Base-by-base conservation (phyloP, 2,113 vertebrate species). In the Hipposideros armiger region DNA sequence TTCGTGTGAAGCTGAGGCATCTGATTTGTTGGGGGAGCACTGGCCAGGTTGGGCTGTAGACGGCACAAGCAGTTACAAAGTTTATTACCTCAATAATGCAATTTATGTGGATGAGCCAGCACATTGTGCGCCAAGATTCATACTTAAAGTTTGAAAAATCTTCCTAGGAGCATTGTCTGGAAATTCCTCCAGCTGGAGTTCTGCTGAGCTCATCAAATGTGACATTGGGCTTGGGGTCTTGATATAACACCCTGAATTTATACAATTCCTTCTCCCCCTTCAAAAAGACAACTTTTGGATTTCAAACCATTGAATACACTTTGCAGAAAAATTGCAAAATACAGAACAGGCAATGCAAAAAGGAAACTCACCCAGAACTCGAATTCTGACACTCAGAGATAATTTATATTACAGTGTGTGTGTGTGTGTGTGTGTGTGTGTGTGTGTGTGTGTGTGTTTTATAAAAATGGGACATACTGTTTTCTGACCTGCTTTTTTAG, bases 301-400 rank as follows among this genome's bases (percentile, higher is more conserved):
- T 77, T 70, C 42, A 32, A 56, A 62, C 45, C 2, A 20, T 40
- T 47, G 50, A 40, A 60, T 85, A 22, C 20, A 64, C n/a, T 84
- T 88, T 26, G n/a, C 50, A 97, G 50, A 74, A 73, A 84, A 67
- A 54, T 73, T 36, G 74, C 64, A 67, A 85, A 88, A 73, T 58
- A 69, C 42, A 28, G 78, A 45, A 69, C 17, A 73, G 77, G 77
- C 88, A 36, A 32, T 54, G 13, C 72, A 50, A 85, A 84, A 76
- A 52, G 84, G 42, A 95, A 89, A 80, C 36, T 72, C 15, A 16
- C 40, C 24, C 22, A 14, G 83, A 64, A 87, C 42, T 77, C 32
- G 40, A 56, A 87, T 69, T 13, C 45, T 90, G 32, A 82, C 24
- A 7, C 74, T 91, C 9, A 47, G 52, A 70, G 62, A 45, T 60